Evolutionary conservation across 23 tunicate species (phyloP), one percentile per base, ranked within the genome.

Genomic region (Trididemnum nubilum): DNA sequence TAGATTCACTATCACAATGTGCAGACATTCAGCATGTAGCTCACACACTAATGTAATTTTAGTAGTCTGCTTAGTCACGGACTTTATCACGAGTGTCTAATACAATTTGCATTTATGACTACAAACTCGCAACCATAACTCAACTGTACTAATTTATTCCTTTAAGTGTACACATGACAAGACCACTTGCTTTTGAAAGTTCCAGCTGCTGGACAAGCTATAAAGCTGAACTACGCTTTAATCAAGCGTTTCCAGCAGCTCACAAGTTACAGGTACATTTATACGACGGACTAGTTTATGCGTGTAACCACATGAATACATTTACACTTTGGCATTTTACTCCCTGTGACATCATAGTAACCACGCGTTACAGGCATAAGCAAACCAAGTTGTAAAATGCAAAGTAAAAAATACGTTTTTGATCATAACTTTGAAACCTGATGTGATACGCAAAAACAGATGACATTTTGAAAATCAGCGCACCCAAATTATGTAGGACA

Each of bases 391-490:
- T n/a, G n/a, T 18, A 49, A 12, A 49, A 49, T 49, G 18, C 15
- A 9, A 49, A 33, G 32, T 7, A 33, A 70, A 28, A 7, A 4
- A 15, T 32, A 3, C 12, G 37, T 70, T 33, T 29, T 70, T 70
- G 15, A 70, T 3, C 37, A 25, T 70, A 33, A 70, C 76, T 70
- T 70, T 70, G 32, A 70, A 70, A 70, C 76, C 76, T 70, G 76
- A 70, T 70, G 76, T 70, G 76, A 70, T 34, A 32, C 15, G 40
- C 76, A 33, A 70, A 70, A 70, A 70, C 30, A 23, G 23, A 70
- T 70, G 76, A 38, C 40, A 70, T 70, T 70, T 70, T 70, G 37
- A 5, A 49, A 70, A 70, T 70, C 76, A 70, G 39, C 76, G 76
- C 76, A 49, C 39, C 76, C 30, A 70, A 30, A 70, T 29, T 70